These are phyloP conservation scores for Excalfactoria chinensis DNA, from an alignment of 2,113 vertebrate species.

Conservation along the genomic window DNA sequence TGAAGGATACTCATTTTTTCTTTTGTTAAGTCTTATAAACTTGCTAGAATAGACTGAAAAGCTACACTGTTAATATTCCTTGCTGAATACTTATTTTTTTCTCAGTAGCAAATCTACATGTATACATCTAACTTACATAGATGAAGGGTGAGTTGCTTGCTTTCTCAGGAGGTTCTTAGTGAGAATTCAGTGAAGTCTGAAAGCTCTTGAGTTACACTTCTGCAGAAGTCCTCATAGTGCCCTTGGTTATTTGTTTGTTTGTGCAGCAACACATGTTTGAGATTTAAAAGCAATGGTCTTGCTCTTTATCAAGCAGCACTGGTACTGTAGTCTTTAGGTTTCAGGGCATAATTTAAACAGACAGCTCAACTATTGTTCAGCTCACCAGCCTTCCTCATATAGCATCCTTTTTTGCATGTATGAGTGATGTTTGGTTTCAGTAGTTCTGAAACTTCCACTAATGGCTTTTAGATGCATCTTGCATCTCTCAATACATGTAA, in stretches of 20 bases:
- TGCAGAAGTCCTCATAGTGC: neutral
- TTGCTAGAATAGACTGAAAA: neutral
- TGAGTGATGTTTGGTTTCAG: neutral
- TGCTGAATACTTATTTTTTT: neutral
- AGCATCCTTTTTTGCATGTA: rapidly evolving
- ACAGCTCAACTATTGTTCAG: rapidly evolving
- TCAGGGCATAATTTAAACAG: neutral
- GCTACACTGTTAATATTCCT: rapidly evolving
- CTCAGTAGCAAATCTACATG: neutral
- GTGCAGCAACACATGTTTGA: rapidly evolving
- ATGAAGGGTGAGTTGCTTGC: neutral
- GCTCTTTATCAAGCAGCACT: neutral
- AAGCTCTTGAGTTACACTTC: neutral
- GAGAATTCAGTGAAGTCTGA: neutral
- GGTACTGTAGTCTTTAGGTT: neutral
- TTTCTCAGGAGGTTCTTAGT: neutral
- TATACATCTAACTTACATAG: neutral
- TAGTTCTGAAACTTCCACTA: neutral
- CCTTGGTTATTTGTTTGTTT: neutral
- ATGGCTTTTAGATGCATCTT: neutral
- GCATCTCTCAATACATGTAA: rapidly evolving
- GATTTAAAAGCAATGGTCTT: neutral
- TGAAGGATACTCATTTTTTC: neutral
- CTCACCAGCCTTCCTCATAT: rapidly evolving
- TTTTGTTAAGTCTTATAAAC: neutral